Evolutionary conservation across 2,113 vertebrate genomes (phyloP).

Genomic region (Electrona antarctica): DNA sequence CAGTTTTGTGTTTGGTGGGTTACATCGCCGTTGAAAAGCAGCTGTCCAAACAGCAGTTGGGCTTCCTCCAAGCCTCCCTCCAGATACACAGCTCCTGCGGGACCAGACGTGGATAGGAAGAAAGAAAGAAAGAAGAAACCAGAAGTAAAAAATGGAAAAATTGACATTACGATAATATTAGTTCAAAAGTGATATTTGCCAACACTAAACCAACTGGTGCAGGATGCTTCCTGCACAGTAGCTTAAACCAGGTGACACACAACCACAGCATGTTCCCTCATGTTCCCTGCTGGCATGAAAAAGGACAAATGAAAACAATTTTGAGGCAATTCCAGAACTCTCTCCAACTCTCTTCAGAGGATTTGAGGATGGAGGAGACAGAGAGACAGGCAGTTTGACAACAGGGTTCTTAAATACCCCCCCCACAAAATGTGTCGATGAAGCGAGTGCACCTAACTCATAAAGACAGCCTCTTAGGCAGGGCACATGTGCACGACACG

Average conservation of each 20-base stretch:
- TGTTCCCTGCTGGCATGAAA: background rate
- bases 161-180: no score
- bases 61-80: slow-evolving; percentile 95
- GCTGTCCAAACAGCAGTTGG: slow-evolving; percentile 91
- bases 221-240: background rate
- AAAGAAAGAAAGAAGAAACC: slow-evolving; percentile 1
- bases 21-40: slow-evolving; percentile 94
- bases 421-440: no score
- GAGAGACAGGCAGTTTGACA: no score
- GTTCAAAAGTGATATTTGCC: no score
- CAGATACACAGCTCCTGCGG: slow-evolving; percentile 92
- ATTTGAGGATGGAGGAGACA: no score
- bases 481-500: no score
- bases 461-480: no score
- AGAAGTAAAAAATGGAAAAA: no score
- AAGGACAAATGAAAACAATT: slow-evolving; percentile 38
- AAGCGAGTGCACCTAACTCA: no score
- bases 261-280: background rate
- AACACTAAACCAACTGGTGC: background rate
- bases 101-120: background rate
- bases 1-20: slow-evolving; percentile 3
- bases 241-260: no score
- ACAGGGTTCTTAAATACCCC: no score
- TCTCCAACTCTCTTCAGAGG: slow-evolving; percentile 27
- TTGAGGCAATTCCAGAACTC: slow-evolving; percentile 52